Evolutionary conservation across 2,113 vertebrate species (phyloP).

Genomic region (Excalfactoria chinensis): DNA sequence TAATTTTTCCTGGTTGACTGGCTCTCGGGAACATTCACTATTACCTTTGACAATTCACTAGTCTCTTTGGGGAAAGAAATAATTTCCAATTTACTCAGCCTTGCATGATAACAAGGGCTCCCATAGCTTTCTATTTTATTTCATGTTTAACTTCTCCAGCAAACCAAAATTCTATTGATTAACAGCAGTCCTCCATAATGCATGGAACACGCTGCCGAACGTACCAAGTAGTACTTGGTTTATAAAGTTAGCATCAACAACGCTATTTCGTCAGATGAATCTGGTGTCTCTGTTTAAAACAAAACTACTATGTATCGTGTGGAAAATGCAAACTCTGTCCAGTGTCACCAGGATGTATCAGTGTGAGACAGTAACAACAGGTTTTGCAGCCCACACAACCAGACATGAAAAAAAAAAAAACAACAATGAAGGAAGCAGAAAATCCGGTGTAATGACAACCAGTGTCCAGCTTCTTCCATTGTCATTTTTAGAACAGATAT

Average conservation of each 20-base stretch:
- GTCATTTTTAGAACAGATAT: neutral
- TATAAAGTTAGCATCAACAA: neutral
- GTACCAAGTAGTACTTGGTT: neutral
- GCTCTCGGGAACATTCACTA: neutral
- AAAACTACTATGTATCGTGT: neutral
- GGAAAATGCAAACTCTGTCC: neutral
- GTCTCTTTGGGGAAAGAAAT: conserved; percentile 29
- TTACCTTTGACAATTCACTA: conserved; percentile 47
- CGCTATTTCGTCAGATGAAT: neutral
- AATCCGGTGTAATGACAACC: neutral
- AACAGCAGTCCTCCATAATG: neutral
- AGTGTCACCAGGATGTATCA: neutral
- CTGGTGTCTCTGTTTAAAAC: neutral
- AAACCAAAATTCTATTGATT: neutral
- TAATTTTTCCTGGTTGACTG: conserved; percentile 9
- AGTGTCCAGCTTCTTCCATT: neutral
- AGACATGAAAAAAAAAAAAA: neutral
- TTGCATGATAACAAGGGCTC: neutral
- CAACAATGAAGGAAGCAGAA: neutral
- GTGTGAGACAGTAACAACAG: neutral
- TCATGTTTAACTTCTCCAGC: conserved; percentile 4
- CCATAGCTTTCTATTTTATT: neutral
- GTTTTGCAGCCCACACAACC: neutral
- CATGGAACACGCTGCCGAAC: neutral
- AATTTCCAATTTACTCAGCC: conserved; percentile 1